Evolutionary conservation across 1,140 invertebrate species (phyloP), one percentile per base, ranked within the genome.

Genomic region (Maconellicoccus hirsutus): DNA sequence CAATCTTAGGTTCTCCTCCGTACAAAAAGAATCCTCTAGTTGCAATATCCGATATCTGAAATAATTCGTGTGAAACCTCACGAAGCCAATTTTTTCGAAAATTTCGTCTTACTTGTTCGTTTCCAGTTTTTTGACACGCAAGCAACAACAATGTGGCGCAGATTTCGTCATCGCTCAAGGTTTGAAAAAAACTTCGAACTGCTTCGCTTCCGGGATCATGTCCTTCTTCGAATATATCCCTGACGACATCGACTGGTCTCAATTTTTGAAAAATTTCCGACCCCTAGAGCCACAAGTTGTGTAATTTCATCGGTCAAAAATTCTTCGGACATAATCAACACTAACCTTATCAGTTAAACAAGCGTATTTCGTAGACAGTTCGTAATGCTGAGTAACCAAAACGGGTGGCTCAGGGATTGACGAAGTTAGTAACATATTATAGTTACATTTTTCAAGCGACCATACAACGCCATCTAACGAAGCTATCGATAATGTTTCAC

Each of bases 11-110:
- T 75, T 95, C 92, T 12, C 89, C 90, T 33, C 95, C 94, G 79
- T 94, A 96, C 71, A 94, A 79, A 77, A 97, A 94, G 78, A 97
- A 96, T 0, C 94, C 94, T 76, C 92, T 85, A 0, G 90, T 89
- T 2, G 95, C 94, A 87, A 91, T 92, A 76, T 96, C 90, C 52
- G 87, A 84, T 0, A 88, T 78, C 82, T 86, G 74, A 39, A 76
- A 73, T 70, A 38, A n/a, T n/a, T n/a, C n/a, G n/a, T n/a, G n/a
- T n/a, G n/a, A n/a, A n/a, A n/a, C n/a, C n/a, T n/a, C n/a, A n/a
- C n/a, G n/a, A n/a, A n/a, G n/a, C n/a, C n/a, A n/a, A n/a, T n/a
- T n/a, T n/a, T n/a, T n/a, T n/a, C n/a, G n/a, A n/a, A n/a, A n/a
- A n/a, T n/a, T n/a, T n/a, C n/a, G n/a, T n/a, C n/a, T 12, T 23